These are phyloP conservation scores for Polydesmus complanatus DNA, from an alignment of 2,888 invertebrate species.

Conservation along the genomic window DNA sequence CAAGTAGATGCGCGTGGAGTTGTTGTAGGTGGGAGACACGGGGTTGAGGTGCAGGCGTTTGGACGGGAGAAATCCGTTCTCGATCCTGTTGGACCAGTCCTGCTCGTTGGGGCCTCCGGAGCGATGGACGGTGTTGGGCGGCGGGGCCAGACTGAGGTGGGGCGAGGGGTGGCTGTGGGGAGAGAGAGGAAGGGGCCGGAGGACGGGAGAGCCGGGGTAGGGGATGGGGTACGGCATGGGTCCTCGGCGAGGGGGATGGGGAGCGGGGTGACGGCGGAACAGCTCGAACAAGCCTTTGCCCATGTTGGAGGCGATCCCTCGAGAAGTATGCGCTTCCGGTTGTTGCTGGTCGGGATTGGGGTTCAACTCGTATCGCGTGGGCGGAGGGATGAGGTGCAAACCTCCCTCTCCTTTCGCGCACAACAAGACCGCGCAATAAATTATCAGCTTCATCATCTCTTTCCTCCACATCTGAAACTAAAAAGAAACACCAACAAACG, in stretches of 20 bases:
- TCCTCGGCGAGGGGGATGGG: not conserved
- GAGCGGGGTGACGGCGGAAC: conserved; percentile 1
- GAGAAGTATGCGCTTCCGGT: too few species aligned
- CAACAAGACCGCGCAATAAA: too few species aligned
- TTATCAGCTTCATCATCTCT: too few species aligned
- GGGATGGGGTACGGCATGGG: not conserved
- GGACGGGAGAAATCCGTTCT: not conserved
- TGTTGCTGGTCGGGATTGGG: too few species aligned
- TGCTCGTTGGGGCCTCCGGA: not conserved
- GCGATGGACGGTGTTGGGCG: not conserved
- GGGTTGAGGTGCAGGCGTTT: not conserved
- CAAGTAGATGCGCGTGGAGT: not conserved
- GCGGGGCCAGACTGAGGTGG: not conserved
- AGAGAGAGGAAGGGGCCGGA: not conserved
- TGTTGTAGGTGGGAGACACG: not conserved
- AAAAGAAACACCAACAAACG: too few species aligned
- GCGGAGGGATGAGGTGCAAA: too few species aligned
- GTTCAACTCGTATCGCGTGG: too few species aligned
- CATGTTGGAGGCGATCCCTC: conserved; percentile 8
- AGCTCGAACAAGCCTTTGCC: conserved; percentile 11
- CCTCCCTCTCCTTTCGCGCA: too few species aligned
- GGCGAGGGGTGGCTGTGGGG: not conserved
- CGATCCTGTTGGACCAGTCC: not conserved
- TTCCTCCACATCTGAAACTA: too few species aligned
- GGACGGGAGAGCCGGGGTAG: not conserved